These are phyloP conservation scores for Ceryle rudis DNA, from an alignment of 2,797 vertebrate genomes.

Conservation along the genomic window DNA sequence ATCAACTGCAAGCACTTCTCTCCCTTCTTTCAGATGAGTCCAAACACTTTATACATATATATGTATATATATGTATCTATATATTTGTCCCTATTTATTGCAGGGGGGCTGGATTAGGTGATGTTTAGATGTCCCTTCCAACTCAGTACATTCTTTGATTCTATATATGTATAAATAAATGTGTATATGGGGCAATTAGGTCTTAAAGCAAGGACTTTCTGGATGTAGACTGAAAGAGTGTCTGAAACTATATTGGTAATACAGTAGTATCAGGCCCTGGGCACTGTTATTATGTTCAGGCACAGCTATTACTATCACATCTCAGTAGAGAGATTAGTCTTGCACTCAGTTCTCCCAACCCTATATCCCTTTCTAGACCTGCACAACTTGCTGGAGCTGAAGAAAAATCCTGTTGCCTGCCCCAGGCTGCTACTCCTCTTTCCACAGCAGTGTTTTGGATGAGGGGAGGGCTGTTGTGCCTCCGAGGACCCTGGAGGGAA, in stretches of 20 bases:
- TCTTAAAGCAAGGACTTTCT: neutral
- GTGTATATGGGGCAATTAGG: neutral
- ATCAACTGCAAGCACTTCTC: neutral
- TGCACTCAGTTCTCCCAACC: neutral
- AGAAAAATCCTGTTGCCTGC: neutral
- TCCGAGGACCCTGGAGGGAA: neutral
- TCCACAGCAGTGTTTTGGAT: neutral
- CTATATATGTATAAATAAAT: neutral
- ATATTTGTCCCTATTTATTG: too few relatives aligned
- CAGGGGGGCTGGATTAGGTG: too few relatives aligned
- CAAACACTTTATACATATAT: neutral
- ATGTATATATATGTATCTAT: too few relatives aligned
- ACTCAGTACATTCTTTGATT: too few relatives aligned
- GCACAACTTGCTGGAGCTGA: neutral
- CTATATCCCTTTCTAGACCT: neutral
- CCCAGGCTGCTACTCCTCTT: neutral
- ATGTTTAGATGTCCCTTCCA: too few relatives aligned
- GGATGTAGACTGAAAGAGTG: neutral
- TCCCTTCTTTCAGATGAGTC: neutral
- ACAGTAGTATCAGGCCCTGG: neutral
- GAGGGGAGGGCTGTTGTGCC: neutral
- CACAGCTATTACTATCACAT: neutral
- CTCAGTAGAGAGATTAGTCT: neutral
- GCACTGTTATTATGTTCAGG: neutral
- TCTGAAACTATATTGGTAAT: neutral